phyloP scores from a whole-genome alignment of 2,113 vertebrate species.

The Trematocara stigmaticum region DNA sequence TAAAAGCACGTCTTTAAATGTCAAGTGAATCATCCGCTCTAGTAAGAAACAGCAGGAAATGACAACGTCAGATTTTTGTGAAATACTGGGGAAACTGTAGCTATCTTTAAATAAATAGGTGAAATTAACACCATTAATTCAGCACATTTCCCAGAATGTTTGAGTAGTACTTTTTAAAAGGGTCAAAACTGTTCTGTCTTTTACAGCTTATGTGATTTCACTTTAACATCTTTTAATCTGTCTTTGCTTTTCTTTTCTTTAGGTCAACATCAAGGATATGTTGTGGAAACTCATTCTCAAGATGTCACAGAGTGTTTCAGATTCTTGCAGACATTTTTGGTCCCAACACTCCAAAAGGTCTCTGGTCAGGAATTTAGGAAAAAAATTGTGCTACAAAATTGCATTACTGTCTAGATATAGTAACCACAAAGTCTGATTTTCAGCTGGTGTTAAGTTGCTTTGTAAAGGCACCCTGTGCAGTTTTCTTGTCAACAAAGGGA shows the following conservation, averaged over 20 bases:
- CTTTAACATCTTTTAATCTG: not conserved
- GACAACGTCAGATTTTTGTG: not conserved
- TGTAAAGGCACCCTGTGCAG: slow-evolving; percentile 5
- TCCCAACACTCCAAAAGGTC: not conserved
- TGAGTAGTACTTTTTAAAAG: not conserved
- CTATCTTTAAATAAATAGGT: not conserved
- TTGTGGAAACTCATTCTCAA: not conserved
- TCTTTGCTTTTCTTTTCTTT: not conserved
- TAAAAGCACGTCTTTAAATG: not conserved
- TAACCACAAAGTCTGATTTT: not conserved
- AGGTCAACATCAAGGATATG: not conserved
- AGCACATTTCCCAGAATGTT: not conserved
- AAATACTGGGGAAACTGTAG: not conserved
- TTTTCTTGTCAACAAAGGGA: not conserved
- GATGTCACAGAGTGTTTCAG: not conserved
- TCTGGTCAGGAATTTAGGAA: not conserved
- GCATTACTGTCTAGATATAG: not conserved
- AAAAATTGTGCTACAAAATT: not conserved
- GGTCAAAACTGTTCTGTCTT: not conserved
- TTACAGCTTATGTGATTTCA: not conserved
- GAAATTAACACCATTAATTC: not conserved
- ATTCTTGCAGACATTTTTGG: not conserved
- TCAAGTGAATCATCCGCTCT: not conserved
- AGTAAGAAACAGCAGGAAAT: not conserved
- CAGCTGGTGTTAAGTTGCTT: not conserved